Evolutionary conservation across 1,140 invertebrate species (phyloP).

Genomic region (Achroia grisella): DNA sequence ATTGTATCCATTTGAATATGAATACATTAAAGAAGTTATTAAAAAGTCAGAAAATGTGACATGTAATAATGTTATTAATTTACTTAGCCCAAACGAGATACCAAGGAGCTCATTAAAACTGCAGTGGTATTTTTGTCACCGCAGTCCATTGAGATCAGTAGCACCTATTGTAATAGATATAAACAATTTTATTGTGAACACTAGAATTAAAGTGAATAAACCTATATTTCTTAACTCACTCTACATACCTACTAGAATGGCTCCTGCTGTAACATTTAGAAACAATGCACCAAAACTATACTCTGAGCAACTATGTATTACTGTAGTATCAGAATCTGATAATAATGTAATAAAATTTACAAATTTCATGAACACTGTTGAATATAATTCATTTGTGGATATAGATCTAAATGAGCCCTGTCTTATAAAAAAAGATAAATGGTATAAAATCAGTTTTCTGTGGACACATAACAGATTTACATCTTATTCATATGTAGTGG

Average conservation of each 20-base stretch:
- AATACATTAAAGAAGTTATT: conserved; percentile 26
- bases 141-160: conserved; percentile 50
- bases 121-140: conserved; percentile 52
- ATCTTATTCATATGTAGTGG: conserved; percentile 52
- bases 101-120: conserved; percentile 43
- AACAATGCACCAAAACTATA: conserved; percentile 44
- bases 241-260: conserved; percentile 57
- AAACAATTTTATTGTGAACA: conserved; percentile 39
- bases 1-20: conserved; percentile 28
- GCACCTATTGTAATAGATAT: conserved; percentile 53
- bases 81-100: conserved; percentile 11
- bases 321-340: conserved; percentile 39
- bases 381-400: conserved; percentile 54
- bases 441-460: conserved; percentile 60
- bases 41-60: conserved; percentile 13
- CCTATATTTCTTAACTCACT: conserved; percentile 65
- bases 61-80: conserved; percentile 9
- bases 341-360: conserved; percentile 42
- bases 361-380: conserved; percentile 42
- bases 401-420: conserved; percentile 54
- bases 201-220: conserved; percentile 55
- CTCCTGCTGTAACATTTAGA: conserved; percentile 39
- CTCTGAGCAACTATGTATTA: conserved; percentile 53
- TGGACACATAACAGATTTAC: conserved; percentile 49
- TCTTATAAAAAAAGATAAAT: conserved; percentile 56